These are phyloP conservation scores for Porites australiensis DNA, from an alignment of 64 coral and sea anemone genomes.

Conservation along the genomic window DNA sequence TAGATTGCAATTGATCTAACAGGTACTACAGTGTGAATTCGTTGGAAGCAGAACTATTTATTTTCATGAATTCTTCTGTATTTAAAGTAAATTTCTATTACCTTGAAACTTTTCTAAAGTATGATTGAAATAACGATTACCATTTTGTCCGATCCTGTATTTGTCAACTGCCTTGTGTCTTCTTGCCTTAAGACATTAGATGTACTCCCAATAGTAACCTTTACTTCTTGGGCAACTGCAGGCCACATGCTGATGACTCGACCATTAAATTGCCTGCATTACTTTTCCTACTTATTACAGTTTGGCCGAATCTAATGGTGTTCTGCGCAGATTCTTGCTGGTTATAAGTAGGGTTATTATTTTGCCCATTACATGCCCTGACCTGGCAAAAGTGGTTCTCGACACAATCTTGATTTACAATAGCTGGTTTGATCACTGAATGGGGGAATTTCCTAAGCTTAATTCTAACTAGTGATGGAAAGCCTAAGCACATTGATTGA, in stretches of 20 bases:
- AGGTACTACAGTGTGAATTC: too few relatives aligned
- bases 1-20: too few relatives aligned
- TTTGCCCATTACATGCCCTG: constrained; percentile 22
- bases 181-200: too few relatives aligned
- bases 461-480: not conserved
- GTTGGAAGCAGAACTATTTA: too few relatives aligned
- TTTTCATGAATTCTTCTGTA: too few relatives aligned
- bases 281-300: not conserved
- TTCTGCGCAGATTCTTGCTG: not conserved
- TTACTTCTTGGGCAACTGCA: not conserved
- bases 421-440: constrained; percentile 17
- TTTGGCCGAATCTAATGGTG: not conserved
- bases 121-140: too few relatives aligned
- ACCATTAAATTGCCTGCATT: not conserved
- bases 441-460: constrained; percentile 8
- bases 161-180: too few relatives aligned
- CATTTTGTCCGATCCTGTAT: too few relatives aligned
- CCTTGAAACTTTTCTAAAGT: too few relatives aligned
- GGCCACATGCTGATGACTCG: not conserved
- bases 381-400: constrained; percentile 59
- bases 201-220: not conserved
- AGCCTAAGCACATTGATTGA: constrained; percentile 10
- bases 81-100: too few relatives aligned
- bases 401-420: constrained; percentile 37
- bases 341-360: not conserved